Evolutionary conservation across 1,140 invertebrate species (phyloP).

Genomic region (Zophobas atratus): DNA sequence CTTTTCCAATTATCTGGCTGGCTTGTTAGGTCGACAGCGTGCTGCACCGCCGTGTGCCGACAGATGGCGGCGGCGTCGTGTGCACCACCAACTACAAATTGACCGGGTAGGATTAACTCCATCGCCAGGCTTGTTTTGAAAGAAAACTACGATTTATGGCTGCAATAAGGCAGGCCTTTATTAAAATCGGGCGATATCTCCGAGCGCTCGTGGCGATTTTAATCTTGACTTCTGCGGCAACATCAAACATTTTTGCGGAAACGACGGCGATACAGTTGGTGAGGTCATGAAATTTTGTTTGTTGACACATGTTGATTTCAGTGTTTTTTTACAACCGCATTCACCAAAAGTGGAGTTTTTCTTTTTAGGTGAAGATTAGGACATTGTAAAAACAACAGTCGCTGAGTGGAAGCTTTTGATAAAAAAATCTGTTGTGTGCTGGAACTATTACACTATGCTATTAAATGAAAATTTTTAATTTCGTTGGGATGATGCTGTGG

Average conservation of each 20-base stretch:
- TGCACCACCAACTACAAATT: constrained; percentile 31
- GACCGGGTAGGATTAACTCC: constrained; percentile 33
- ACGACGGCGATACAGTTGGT: not conserved
- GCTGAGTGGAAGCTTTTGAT: too few relatives aligned
- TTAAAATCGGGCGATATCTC: constrained; percentile 22
- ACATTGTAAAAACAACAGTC: too few relatives aligned
- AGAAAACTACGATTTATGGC: constrained; percentile 36
- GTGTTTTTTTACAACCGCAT: too few relatives aligned
- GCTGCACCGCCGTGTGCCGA: constrained; percentile 25
- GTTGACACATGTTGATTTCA: too few relatives aligned
- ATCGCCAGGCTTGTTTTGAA: constrained; percentile 27
- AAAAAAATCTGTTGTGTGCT: too few relatives aligned
- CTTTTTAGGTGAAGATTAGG: too few relatives aligned
- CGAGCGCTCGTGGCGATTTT: constrained; percentile 10
- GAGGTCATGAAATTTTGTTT: too few relatives aligned
- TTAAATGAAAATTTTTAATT: too few relatives aligned
- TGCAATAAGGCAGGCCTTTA: constrained; percentile 28
- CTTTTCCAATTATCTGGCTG: constrained; percentile 63
- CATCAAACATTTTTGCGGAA: constrained; percentile 7
- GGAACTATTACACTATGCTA: too few relatives aligned
- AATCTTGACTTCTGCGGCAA: constrained; percentile 19
- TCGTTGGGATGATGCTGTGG: too few relatives aligned
- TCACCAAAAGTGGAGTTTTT: too few relatives aligned
- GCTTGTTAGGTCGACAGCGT: constrained; percentile 56
- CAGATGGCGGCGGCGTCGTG: constrained; percentile 18